phyloP scores from a whole-genome alignment of 2,797 vertebrate genomes.

The Myotis planiceps region DNA sequence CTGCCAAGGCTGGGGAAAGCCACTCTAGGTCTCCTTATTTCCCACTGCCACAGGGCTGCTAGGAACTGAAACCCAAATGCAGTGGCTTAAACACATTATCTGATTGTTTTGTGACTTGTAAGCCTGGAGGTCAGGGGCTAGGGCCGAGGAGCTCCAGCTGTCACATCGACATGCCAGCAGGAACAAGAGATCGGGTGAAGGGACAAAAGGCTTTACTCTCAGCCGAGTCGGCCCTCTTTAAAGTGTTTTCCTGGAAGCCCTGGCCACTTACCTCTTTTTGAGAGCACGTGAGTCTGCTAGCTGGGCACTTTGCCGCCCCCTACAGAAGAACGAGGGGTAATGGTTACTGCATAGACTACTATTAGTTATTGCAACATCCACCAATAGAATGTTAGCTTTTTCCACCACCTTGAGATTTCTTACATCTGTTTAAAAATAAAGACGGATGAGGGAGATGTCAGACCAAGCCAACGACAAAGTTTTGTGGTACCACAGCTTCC shows the following conservation, averaged over 20 bases:
- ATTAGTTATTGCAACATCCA: neutral
- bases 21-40: neutral
- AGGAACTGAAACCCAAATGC: neutral
- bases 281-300: neutral
- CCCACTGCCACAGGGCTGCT: neutral
- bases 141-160: neutral
- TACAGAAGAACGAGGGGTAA: neutral
- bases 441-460: neutral
- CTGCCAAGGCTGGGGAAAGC: neutral
- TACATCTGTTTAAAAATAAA: neutral
- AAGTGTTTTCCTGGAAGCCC: neutral
- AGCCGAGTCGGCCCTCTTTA: neutral
- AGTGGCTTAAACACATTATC: neutral
- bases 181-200: neutral
- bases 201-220: neutral
- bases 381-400: neutral
- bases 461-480: neutral
- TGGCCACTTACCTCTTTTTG: neutral
- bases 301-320: neutral
- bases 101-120: neutral
- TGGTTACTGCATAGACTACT: neutral
- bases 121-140: neutral
- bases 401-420: neutral
- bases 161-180: neutral
- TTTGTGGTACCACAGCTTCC: neutral